A percentile compares a stretch with the other conserved stretches of the same genome.
These are phyloP conservation scores for Hypomesus transpacificus DNA, from an alignment of 2,113 vertebrate genomes.

Conservation along the genomic window DNA sequence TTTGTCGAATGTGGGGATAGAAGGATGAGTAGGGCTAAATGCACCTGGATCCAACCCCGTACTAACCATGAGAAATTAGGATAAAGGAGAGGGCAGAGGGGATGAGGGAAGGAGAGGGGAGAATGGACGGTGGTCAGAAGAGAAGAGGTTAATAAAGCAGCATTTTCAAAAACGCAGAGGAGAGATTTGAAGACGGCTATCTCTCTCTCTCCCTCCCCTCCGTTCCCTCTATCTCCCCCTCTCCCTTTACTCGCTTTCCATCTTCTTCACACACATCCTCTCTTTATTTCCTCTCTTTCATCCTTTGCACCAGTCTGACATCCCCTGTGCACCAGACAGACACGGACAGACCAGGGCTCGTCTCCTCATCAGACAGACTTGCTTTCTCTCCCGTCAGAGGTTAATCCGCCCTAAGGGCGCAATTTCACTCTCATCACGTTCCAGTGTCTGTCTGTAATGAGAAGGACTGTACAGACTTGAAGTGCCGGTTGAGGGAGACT, in stretches of 20 bases:
- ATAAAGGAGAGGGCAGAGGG: not conserved
- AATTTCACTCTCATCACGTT: not conserved
- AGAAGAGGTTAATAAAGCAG: constrained; percentile 32
- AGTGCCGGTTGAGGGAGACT: not conserved
- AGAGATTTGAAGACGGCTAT: constrained; percentile 24
- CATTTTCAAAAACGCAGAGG: constrained; percentile 22
- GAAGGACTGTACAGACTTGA: not conserved
- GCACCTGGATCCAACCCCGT: not conserved
- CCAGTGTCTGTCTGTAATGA: not conserved
- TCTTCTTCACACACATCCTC: too few species aligned
- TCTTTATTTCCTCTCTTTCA: constrained; percentile 5
- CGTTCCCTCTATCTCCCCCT: constrained; percentile 8
- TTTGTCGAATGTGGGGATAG: not conserved
- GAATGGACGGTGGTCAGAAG: constrained; percentile 4
- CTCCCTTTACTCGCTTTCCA: not conserved
- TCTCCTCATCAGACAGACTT: constrained; percentile 1
- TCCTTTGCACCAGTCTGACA: constrained; percentile 35
- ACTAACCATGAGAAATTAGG: not conserved
- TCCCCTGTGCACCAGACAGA: constrained; percentile 28
- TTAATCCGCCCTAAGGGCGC: not conserved
- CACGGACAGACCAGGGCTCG: constrained; percentile 1
- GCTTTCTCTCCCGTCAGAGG: not conserved
- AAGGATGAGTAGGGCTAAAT: not conserved
- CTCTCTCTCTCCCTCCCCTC: constrained; percentile 12
- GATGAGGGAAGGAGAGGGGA: not conserved